Percentiles rank a stretch among this genome's conserved stretches.
phyloP scores from a whole-genome alignment of 2,113 vertebrate species.

The Aegotheles bennettii region DNA sequence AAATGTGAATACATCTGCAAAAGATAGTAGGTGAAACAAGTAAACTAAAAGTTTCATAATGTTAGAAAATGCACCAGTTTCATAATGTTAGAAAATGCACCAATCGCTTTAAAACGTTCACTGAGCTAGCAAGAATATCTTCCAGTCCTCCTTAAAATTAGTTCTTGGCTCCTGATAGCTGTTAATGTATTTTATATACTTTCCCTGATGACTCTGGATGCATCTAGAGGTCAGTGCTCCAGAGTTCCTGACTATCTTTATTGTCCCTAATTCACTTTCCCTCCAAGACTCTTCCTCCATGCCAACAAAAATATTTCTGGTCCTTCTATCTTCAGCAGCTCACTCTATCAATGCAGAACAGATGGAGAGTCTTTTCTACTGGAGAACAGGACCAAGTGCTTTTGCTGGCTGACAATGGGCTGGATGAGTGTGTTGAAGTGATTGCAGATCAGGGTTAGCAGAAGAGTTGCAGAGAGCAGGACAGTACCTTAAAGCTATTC shows the following conservation, averaged over 20 bases:
- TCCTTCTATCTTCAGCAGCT: not conserved
- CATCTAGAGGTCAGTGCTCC: slow-evolving; percentile 8
- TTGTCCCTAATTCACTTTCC: slow-evolving; percentile 32
- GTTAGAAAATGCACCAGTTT: not conserved
- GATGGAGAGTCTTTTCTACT: not conserved
- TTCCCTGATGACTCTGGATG: not conserved
- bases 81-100: not conserved
- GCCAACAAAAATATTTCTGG: slow-evolving; percentile 53
- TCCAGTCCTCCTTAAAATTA: slow-evolving; percentile 29
- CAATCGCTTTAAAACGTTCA: not conserved
- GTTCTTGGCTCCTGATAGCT: not conserved
- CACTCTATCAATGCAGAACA: not conserved
- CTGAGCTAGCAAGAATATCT: not conserved
- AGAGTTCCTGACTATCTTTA: slow-evolving; percentile 44
- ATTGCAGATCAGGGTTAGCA: not conserved
- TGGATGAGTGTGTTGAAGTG: not conserved
- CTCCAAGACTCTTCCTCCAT: not conserved
- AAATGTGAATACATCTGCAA: not conserved
- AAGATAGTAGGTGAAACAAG: not conserved
- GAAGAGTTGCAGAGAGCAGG: not conserved
- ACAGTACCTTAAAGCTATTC: not conserved
- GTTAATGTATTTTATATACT: not conserved
- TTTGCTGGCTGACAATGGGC: not conserved
- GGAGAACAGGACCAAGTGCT: not conserved
- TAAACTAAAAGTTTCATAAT: not conserved